These are phyloP conservation scores for Bemisia tabaci DNA, from an alignment of 1,140 invertebrate genomes.

Conservation along the genomic window DNA sequence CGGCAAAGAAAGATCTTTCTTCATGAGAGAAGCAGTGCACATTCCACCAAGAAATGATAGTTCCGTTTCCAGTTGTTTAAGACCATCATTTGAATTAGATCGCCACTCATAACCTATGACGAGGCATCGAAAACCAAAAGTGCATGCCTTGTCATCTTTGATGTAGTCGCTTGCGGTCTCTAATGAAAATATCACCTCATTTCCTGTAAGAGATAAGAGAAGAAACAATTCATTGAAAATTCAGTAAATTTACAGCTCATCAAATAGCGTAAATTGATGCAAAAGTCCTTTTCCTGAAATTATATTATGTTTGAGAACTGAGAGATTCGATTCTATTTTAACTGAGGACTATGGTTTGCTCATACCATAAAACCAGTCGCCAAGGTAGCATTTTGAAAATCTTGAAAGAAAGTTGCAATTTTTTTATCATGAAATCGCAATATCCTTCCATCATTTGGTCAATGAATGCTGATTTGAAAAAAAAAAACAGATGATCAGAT, in stretches of 20 bases:
- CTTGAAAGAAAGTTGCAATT: too few species aligned
- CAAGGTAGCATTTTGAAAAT: too few species aligned
- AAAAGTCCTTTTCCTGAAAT: constrained; percentile 3
- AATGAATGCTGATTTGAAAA: too few species aligned
- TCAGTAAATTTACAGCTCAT: too few species aligned
- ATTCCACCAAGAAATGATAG: constrained; percentile 79
- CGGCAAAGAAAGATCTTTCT: constrained; percentile 48
- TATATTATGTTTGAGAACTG: constrained; percentile 19
- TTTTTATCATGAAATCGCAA: too few species aligned
- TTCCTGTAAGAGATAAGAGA: constrained; percentile 39
- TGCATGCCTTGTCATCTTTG: constrained; percentile 70
- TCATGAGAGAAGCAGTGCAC: constrained; percentile 77
- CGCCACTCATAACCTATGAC: constrained; percentile 85
- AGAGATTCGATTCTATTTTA: not conserved
- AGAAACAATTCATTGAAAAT: not conserved
- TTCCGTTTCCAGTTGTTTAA: constrained; percentile 78
- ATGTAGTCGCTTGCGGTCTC: constrained; percentile 93
- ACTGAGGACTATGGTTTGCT: too few species aligned
- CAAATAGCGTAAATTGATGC: not conserved
- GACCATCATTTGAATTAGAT: constrained; percentile 37
- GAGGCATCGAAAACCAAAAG: constrained; percentile 84
- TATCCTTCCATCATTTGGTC: too few species aligned
- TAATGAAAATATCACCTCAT: constrained; percentile 85
- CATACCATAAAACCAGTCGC: too few species aligned
- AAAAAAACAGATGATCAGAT: not conserved